Base-by-base conservation (phyloP, 2,797 vertebrate species). In the Centropyge bicolor region DNA sequence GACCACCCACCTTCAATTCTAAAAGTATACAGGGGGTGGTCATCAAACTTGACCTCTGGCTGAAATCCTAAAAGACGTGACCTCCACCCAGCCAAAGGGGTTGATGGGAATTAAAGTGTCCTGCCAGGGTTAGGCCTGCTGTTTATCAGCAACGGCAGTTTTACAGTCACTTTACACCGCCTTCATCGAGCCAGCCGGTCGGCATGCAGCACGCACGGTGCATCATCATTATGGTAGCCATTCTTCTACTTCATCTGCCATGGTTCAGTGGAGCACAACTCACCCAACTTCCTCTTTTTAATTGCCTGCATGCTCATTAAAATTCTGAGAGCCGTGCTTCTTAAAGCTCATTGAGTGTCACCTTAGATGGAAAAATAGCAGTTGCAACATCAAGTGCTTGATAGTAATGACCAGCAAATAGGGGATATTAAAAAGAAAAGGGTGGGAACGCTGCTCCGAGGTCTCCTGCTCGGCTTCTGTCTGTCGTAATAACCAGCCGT, bases 251-350 rank as follows among this genome's bases (percentile, higher is more conserved):
- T 88, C 76, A 91, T 94, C 88, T 90, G 74, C 76, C 83, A 17
- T 82, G 87, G 80, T 86, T 94, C 90, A 93, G 59, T 90, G 84
- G 89, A 92, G 88, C 92, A 88, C 72, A 91, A 55, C 84, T 91
- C 78, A 55, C 81, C 85, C 76, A 88, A 82, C 90, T 91, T 91
- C 74, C 85, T 81, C 91, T 91, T 89, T 94, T 94, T 95, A 96
- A 95, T 95, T 95, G 89, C 86, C 81, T 81, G 56, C 52, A 16
- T 79, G 65, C 84, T 94, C 79, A 89, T 94, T 95, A 91, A 79
- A 90, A 91, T 93, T 91, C 85, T 2, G 78, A 82, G 89, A 91
- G 82, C 70, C 59, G 45, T 70, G 62, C 45, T 69, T 76, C 81
- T 92, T 90, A 83, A 93, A 93, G 80, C 88, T 83, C 86, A 38